A percentile compares a stretch with the other conserved stretches of the same genome.
phyloP scores from a whole-genome alignment of 2,113 vertebrate genomes.

The Lampris megalopsis region DNA sequence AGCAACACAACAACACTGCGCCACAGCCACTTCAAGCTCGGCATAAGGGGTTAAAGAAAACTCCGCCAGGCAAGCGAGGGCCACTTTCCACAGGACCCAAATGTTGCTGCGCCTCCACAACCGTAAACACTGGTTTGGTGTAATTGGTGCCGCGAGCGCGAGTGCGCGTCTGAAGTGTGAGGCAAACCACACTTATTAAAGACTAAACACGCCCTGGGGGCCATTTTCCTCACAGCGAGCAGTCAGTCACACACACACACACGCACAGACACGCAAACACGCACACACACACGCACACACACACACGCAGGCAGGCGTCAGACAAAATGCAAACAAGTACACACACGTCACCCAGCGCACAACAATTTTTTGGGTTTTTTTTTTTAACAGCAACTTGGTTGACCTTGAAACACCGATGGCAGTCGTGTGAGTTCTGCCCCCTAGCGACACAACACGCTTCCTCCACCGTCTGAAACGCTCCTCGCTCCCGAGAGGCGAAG shows the following conservation, averaged over 20 bases:
- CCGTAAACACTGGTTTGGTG: constrained; percentile 65
- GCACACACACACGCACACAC: neutral
- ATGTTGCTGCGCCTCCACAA: constrained; percentile 44
- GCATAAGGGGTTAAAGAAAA: constrained; percentile 33
- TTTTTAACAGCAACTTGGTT: no score
- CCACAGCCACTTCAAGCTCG: constrained; percentile 56
- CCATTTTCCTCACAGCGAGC: constrained; percentile 45
- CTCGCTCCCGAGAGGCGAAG: no score
- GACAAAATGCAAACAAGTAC: constrained; percentile 58
- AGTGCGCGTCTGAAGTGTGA: constrained; percentile 45
- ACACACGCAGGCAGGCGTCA: constrained; percentile 46
- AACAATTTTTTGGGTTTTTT: constrained; percentile 39
- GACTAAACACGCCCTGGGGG: constrained; percentile 46
- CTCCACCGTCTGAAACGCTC: no score
- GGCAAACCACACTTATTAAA: constrained; percentile 60
- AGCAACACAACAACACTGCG: constrained; percentile 52
- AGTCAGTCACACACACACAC: constrained; percentile 50
- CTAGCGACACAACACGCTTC: no score
- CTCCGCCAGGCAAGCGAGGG: constrained; percentile 35
- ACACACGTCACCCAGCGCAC: neutral
- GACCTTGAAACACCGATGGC: no score
- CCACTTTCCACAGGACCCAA: constrained; percentile 30
- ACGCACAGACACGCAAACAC: neutral
- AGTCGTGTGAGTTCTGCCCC: no score
- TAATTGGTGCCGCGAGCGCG: constrained; percentile 53